Conservation (phyloP, 2,888 invertebrate genomes). For the Sminthurides aquaticus region DNA sequence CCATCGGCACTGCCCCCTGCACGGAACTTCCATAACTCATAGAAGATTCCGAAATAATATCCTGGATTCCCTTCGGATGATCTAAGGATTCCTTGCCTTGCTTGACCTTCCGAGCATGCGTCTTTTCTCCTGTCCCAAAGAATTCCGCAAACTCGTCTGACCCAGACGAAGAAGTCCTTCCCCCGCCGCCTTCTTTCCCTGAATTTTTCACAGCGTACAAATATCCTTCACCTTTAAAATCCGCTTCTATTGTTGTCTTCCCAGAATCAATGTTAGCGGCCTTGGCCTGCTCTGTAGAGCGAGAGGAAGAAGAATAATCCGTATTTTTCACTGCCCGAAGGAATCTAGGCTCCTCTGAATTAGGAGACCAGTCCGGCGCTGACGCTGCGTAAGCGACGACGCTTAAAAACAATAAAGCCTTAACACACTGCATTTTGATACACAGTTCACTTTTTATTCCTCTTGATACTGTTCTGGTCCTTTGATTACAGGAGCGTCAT, state of each 20-base stretch:
- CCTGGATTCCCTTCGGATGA: background rate
- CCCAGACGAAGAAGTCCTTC: background rate
- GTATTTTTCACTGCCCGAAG: background rate
- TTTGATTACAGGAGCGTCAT: no score
- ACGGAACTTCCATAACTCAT: background rate
- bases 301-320: background rate
- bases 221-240: background rate
- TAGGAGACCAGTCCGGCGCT: background rate
- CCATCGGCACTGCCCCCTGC: background rate
- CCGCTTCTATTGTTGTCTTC: background rate
- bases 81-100: no score
- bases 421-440: no score
- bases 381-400: no score
- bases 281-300: background rate
- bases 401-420: no score
- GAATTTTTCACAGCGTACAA: constrained; percentile 1
- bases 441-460: no score
- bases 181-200: background rate
- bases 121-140: background rate
- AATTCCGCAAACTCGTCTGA: background rate
- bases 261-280: background rate
- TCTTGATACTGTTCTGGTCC: no score
- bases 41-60: background rate
- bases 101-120: background rate
- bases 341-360: background rate